These are phyloP conservation scores for Epinotia bilunana DNA, from an alignment of 2,888 invertebrate species.

Conservation along the genomic window DNA sequence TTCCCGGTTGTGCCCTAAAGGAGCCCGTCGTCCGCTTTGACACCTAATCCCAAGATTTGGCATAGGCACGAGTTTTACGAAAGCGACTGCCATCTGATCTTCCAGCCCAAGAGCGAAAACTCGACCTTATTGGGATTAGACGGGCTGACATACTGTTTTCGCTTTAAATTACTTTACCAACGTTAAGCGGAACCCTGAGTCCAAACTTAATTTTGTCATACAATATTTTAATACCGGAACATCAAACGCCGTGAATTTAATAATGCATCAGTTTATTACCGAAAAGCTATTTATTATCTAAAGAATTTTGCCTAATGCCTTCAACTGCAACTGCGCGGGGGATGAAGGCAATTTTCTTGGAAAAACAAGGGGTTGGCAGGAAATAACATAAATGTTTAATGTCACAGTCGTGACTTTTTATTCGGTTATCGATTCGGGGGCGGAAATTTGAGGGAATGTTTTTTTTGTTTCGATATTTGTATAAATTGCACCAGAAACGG, in stretches of 20 bases:
- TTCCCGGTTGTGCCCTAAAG: too few species aligned
- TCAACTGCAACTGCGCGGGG: slow-evolving; percentile 56
- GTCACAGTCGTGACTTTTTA: slow-evolving; percentile 48
- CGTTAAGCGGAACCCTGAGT: slow-evolving; percentile 19
- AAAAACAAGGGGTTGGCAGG: slow-evolving; percentile 76
- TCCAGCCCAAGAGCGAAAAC: too few species aligned
- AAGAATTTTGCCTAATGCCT: slow-evolving; percentile 68
- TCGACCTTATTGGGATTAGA: too few species aligned
- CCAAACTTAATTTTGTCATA: slow-evolving; percentile 48
- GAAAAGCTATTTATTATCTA: slow-evolving; percentile 58
- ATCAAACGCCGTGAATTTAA: slow-evolving; percentile 73
- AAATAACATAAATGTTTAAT: slow-evolving; percentile 65
- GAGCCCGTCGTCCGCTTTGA: too few species aligned
- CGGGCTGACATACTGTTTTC: too few species aligned
- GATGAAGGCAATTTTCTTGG: slow-evolving; percentile 71
- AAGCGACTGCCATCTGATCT: too few species aligned
- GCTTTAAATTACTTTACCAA: not conserved
- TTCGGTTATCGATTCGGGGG: slow-evolving; percentile 47
- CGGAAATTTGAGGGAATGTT: slow-evolving; percentile 26
- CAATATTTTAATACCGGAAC: slow-evolving; percentile 57
- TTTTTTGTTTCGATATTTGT: slow-evolving; percentile 12
- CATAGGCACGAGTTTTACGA: too few species aligned
- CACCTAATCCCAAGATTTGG: too few species aligned
- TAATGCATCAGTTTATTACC: slow-evolving; percentile 75
- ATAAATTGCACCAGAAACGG: not conserved